Percentiles rank a stretch among this genome's conserved stretches.
These are phyloP conservation scores for Pipistrellus kuhlii DNA, from an alignment of 2,797 vertebrate genomes.

Conservation along the genomic window DNA sequence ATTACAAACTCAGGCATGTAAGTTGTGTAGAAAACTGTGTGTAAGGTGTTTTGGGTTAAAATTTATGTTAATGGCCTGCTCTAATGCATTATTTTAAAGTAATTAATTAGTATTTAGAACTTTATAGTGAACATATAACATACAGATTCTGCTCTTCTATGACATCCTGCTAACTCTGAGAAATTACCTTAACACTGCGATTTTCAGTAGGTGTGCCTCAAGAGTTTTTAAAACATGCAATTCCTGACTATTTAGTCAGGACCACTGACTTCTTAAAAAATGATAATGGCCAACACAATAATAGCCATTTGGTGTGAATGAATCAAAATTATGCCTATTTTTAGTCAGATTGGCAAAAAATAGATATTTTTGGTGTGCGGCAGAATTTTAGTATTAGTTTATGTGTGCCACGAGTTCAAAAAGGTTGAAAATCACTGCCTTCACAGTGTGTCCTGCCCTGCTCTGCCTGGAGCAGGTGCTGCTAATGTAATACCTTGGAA, in stretches of 20 bases:
- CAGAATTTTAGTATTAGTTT: background rate
- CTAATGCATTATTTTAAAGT: background rate
- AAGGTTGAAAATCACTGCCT: background rate
- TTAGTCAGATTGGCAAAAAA: background rate
- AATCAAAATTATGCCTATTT: background rate
- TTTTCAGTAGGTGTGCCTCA: background rate
- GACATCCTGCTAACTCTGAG: background rate
- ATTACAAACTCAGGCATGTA: background rate
- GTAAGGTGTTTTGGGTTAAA: background rate
- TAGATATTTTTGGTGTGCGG: background rate
- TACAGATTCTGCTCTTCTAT: background rate
- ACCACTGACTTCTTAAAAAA: background rate
- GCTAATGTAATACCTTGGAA: constrained; percentile 68
- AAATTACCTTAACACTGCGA: background rate
- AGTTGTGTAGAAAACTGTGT: background rate
- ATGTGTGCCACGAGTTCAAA: background rate
- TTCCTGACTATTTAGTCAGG: background rate
- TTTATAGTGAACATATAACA: background rate
- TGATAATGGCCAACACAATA: background rate
- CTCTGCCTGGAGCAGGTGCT: constrained; percentile 70
- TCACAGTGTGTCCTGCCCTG: background rate
- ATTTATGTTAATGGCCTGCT: background rate
- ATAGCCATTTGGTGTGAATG: background rate
- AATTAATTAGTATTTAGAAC: constrained; percentile 36
- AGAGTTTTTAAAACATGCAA: background rate